Evolutionary conservation across 1,140 invertebrate genomes (phyloP).

Genomic region (Drosophila azteca): DNA sequence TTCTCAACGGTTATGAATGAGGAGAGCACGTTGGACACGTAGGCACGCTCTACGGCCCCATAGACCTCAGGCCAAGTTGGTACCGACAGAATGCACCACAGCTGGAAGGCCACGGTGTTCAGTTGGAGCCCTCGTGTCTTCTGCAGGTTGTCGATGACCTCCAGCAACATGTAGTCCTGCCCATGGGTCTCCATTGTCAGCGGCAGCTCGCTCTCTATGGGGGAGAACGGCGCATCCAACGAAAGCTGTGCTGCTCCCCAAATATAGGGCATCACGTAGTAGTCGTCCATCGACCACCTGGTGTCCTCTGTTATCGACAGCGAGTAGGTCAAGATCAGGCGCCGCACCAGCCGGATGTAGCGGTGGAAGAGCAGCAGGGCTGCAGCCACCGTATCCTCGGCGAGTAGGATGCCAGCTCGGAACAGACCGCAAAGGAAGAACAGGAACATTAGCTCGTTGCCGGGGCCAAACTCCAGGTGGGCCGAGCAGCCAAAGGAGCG

Average conservation of each 20-base stretch:
- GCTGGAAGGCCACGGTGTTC: conserved; percentile 41
- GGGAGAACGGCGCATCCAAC: conserved; percentile 24
- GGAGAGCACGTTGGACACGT: conserved; percentile 34
- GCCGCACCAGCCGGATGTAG: conserved; percentile 44
- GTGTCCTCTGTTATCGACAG: conserved; percentile 1
- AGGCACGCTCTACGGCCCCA: conserved; percentile 27
- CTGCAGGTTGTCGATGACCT: conserved; percentile 35
- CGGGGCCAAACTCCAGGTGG: conserved; percentile 4
- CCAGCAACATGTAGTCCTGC: conserved; percentile 45
- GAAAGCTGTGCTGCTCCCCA: conserved; percentile 59
- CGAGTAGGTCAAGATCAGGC: conserved; percentile 24
- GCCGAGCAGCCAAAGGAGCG: conserved; percentile 5
- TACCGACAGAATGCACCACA: conserved; percentile 59
- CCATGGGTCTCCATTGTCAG: neutral
- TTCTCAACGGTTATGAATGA: conserved; percentile 38
- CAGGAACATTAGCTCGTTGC: conserved; percentile 62
- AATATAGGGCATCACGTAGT: conserved; percentile 46
- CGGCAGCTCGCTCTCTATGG: conserved; percentile 12
- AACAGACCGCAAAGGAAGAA: conserved; percentile 57
- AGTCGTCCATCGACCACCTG: conserved; percentile 34
- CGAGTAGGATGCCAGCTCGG: conserved; percentile 26
- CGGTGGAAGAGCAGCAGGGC: conserved; percentile 51
- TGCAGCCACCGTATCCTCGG: conserved; percentile 48
- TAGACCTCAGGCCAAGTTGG: conserved; percentile 56
- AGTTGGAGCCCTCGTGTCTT: conserved; percentile 11